Percentiles rank a stretch among this genome's conserved stretches.
phyloP scores from a whole-genome alignment of 2,888 invertebrate genomes.

The Ennomos fuscantarius region DNA sequence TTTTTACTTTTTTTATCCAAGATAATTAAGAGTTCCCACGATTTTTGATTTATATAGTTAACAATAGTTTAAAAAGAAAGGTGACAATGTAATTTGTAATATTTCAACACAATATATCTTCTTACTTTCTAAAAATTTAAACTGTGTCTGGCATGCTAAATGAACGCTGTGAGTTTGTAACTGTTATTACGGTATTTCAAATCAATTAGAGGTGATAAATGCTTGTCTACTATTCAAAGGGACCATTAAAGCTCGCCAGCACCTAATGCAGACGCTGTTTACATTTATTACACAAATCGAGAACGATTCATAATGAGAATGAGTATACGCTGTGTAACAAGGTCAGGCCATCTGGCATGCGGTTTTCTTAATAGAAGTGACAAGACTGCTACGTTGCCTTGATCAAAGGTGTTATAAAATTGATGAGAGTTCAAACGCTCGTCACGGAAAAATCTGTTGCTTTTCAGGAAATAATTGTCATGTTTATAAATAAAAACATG shows the following conservation, averaged over 20 bases:
- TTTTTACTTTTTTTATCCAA: too few species aligned
- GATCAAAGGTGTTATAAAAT: slow-evolving; percentile 22
- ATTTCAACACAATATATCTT: slow-evolving; percentile 22
- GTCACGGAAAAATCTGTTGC: not conserved
- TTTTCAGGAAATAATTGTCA: not conserved
- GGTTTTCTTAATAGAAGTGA: slow-evolving; percentile 23
- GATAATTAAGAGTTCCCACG: too few species aligned
- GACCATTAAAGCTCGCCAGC: slow-evolving; percentile 19
- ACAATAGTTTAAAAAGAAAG: too few species aligned
- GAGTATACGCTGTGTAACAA: slow-evolving; percentile 10
- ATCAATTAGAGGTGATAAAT: slow-evolving; percentile 22
- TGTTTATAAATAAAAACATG: too few species aligned
- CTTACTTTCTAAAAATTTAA: not conserved
- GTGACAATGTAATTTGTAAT: too few species aligned
- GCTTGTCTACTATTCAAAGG: slow-evolving; percentile 17
- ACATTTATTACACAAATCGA: slow-evolving; percentile 21
- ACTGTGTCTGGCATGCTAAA: not conserved
- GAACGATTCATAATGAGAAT: slow-evolving; percentile 21
- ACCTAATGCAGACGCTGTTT: slow-evolving; percentile 6
- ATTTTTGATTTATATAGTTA: too few species aligned
- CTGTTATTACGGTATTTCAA: slow-evolving; percentile 3
- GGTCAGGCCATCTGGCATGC: slow-evolving; percentile 20
- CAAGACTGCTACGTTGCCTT: slow-evolving; percentile 17
- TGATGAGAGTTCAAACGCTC: slow-evolving; percentile 6
- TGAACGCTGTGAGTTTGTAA: not conserved